Conservation (phyloP, 2,888 invertebrate genomes). For the Aphidoletes aphidimyza region DNA sequence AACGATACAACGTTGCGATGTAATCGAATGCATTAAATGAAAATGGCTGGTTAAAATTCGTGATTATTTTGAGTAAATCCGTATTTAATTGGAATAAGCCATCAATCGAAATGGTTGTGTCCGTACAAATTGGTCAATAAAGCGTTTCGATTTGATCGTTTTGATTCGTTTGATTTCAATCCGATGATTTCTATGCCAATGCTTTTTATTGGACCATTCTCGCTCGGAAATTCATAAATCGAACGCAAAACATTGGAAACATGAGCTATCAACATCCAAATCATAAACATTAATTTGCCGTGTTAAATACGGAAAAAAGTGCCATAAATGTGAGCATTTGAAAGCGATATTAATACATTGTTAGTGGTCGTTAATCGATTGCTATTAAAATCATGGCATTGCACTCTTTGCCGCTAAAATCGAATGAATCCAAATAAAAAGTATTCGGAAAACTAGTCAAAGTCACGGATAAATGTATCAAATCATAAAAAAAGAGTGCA, state of each 20-base stretch:
- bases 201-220: too few relatives aligned
- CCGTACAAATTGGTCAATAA: constrained; percentile 40
- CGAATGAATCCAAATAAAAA: constrained; percentile 18
- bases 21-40: too few relatives aligned
- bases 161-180: neutral
- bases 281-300: constrained; percentile 18
- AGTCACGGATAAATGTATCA: neutral
- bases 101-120: neutral
- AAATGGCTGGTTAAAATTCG: too few relatives aligned
- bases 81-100: constrained; percentile 24
- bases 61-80: neutral
- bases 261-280: neutral
- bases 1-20: too few relatives aligned
- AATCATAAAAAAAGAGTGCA: neutral
- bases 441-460: neutral
- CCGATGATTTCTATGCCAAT: too few relatives aligned
- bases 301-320: constrained; percentile 45
- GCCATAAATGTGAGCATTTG: constrained; percentile 33
- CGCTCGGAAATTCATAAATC: constrained; percentile 12
- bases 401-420: neutral
- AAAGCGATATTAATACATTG: constrained; percentile 39
- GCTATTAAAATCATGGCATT: neutral
- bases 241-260: neutral
- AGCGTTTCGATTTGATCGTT: neutral
- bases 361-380: constrained; percentile 50